Evolutionary conservation across 2,888 invertebrate genomes (phyloP), one percentile per base, ranked within the genome.

Genomic region (Coelopa pilipes): DNA sequence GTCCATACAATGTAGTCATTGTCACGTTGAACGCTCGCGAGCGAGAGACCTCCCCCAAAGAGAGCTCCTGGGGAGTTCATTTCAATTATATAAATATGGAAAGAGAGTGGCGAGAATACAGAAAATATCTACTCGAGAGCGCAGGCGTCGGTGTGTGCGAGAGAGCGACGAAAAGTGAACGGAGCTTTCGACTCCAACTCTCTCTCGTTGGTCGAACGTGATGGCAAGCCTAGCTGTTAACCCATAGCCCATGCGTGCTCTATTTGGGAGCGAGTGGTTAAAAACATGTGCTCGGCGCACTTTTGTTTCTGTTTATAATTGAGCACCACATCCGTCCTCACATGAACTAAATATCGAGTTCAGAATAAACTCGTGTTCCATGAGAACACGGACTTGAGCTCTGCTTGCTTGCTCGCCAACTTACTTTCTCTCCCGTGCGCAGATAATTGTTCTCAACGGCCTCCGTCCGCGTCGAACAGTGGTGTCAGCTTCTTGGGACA

Each of bases 301-400:
- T 81, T 79, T 82, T 82, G 81, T 82, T 82, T 81, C 82, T 82
- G 81, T 82, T 82, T 82, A 82, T 82, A 82, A 82, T 79, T 82
- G 81, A 74, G 60, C 50, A 49, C 34, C n/a, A 10, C 17, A 11
- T 53, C 15, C 45, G 17, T 53, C 55, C 15, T 57, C 21, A 21
- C 9, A 13, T 69, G 57, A n/a, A 49, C 60, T 7, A 34, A 7
- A 34, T 34, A 34, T 34, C 34, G n/a, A n/a, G n/a, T 49, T 49
- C 13, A 49, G 10, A 49, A 49, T 49, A 49, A 15, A 53, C n/a
- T 15, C 10, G n/a, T 7, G n/a, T 4, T 13, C n/a, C 53, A 53
- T 11, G 53, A 53, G 53, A 53, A 9, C 10, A 49, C 13, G 34
- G 7, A 7, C 34, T 34, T 7, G 34, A 34, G 34, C 7, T n/a